Percentiles rank a stretch among this genome's conserved stretches.
phyloP scores from a whole-genome alignment of 2,888 invertebrate genomes.

The Nemotelus pantherinus region DNA sequence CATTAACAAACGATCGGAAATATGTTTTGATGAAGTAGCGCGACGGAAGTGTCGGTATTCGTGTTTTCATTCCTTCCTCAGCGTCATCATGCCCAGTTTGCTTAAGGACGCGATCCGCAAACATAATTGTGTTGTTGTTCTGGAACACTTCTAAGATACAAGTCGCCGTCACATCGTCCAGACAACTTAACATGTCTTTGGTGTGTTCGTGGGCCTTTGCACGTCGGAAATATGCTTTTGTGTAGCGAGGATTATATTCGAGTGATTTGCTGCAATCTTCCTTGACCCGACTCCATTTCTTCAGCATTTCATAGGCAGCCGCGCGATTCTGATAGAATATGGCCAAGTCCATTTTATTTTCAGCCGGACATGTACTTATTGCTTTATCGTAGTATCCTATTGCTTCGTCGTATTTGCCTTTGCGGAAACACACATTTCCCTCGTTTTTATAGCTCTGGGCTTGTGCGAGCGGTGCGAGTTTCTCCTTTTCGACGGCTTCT shows the following conservation, averaged over 20 bases:
- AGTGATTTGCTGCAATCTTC: conserved; percentile 88
- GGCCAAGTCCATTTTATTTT: conserved; percentile 79
- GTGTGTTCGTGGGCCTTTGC: conserved; percentile 84
- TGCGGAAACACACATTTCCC: conserved; percentile 88
- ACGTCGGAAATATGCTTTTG: conserved; percentile 86
- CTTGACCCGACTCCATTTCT: conserved; percentile 84
- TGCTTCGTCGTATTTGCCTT: conserved; percentile 90
- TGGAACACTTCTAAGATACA: conserved; percentile 91
- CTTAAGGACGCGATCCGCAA: conserved; percentile 89
- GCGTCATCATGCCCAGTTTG: conserved; percentile 75
- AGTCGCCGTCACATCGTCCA: conserved; percentile 93
- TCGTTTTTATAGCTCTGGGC: conserved; percentile 85
- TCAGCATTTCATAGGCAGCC: conserved; percentile 91
- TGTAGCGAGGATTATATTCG: conserved; percentile 83
- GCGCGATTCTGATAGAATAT: conserved; percentile 97
- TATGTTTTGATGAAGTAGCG: conserved; percentile 87
- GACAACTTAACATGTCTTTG: conserved; percentile 79
- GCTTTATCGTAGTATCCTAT: conserved; percentile 90
- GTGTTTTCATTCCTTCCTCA: conserved; percentile 75
- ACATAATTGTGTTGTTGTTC: conserved; percentile 80
- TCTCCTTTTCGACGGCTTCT: conserved; percentile 57
- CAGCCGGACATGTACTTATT: conserved; percentile 85
- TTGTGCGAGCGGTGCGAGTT: conserved; percentile 72
- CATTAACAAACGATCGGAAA: conserved; percentile 86
- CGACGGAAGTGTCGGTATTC: conserved; percentile 82